These are phyloP conservation scores for Epinephelus moara DNA, from an alignment of 2,113 vertebrate species.

Conservation along the genomic window DNA sequence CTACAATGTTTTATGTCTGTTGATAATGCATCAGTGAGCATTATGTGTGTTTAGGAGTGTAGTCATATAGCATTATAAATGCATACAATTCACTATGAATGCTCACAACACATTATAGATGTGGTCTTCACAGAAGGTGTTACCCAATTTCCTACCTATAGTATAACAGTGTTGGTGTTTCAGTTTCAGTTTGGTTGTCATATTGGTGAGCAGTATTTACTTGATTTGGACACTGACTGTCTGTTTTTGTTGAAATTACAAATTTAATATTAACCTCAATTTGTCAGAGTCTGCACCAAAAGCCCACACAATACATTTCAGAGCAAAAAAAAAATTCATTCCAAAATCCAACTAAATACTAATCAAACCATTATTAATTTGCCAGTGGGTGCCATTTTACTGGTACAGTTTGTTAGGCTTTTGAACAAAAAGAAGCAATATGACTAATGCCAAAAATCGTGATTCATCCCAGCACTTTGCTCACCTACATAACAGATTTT, in stretches of 20 bases:
- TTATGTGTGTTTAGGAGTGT: too few relatives aligned
- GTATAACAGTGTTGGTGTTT: background rate
- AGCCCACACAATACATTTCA: background rate
- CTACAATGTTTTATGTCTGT: too few relatives aligned
- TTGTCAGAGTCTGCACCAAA: background rate
- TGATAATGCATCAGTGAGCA: too few relatives aligned
- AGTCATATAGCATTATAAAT: too few relatives aligned
- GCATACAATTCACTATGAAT: too few relatives aligned
- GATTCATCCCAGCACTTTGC: conserved; percentile 21
- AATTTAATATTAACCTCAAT: background rate
- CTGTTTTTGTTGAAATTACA: background rate
- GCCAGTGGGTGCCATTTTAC: background rate
- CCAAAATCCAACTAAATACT: background rate
- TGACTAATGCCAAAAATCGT: conserved; percentile 13
- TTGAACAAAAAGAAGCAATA: background rate
- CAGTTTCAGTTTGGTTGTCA: background rate
- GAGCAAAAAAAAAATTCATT: background rate
- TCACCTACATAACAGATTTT: conserved; percentile 27
- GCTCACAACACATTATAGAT: too few relatives aligned
- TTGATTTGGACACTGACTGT: background rate
- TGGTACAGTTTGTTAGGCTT: background rate
- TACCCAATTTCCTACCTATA: too few relatives aligned
- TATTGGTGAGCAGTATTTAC: background rate
- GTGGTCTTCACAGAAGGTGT: too few relatives aligned
- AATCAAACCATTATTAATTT: conserved; percentile 11